phyloP scores from a whole-genome alignment of 64 coral and sea anemone species.

The Porites lutea region DNA sequence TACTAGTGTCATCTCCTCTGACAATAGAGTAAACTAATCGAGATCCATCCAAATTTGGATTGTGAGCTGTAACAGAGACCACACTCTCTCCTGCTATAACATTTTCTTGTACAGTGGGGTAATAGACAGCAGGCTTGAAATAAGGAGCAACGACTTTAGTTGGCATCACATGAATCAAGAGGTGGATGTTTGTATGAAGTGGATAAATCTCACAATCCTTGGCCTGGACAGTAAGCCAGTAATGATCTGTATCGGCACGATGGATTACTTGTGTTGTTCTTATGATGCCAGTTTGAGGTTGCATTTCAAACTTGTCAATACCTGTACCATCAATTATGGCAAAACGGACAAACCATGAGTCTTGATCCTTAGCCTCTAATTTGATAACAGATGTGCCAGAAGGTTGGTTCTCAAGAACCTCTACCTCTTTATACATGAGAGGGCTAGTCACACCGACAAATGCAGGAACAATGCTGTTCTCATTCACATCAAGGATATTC shows the following conservation, averaged over 20 bases:
- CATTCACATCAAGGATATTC: constrained; percentile 87
- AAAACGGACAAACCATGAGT: constrained; percentile 86
- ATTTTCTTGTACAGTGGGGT: constrained; percentile 73
- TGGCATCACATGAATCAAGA: constrained; percentile 71
- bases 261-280: constrained; percentile 57
- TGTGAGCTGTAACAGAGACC: constrained; percentile 68
- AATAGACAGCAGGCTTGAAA: constrained; percentile 85
- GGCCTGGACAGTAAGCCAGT: constrained; percentile 89
- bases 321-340: constrained; percentile 92
- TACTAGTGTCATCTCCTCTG: constrained; percentile 68
- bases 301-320: constrained; percentile 85
- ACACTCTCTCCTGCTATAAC: constrained; percentile 53
- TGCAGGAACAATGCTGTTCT: constrained; percentile 78
- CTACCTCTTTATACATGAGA: neutral
- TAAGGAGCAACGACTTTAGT: constrained; percentile 78
- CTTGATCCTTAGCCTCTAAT: constrained; percentile 52
- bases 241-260: constrained; percentile 77
- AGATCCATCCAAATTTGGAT: constrained; percentile 84
- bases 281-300: constrained; percentile 70
- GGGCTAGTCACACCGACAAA: constrained; percentile 61
- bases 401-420: constrained; percentile 70
- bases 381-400: constrained; percentile 62
- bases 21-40: constrained; percentile 67
- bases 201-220: constrained; percentile 87
- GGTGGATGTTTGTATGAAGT: constrained; percentile 82